Conservation (phyloP, 1,140 invertebrate species). For the Bicyclus anynana region DNA sequence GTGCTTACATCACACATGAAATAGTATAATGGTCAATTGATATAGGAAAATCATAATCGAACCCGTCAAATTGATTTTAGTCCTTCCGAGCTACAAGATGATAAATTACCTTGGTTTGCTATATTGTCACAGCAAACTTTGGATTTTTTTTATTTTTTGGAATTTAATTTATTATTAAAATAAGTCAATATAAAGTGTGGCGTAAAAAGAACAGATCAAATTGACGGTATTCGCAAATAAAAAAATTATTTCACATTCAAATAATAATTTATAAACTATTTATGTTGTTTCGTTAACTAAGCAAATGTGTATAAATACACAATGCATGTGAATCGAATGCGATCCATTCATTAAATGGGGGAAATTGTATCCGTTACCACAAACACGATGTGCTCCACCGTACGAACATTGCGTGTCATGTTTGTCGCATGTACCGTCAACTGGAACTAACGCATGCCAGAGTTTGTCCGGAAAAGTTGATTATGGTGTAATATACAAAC, state of each 20-base stretch:
- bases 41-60: neutral
- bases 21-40: neutral
- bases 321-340: neutral
- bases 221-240: neutral
- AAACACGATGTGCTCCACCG: neutral
- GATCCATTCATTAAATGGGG: constrained; percentile 5
- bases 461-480: neutral
- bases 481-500: neutral
- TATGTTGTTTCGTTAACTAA: too few species aligned
- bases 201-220: neutral
- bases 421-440: neutral
- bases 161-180: too few species aligned
- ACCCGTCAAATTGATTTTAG: neutral
- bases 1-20: neutral
- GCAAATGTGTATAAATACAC: neutral
- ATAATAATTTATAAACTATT: too few species aligned
- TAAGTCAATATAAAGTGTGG: neutral
- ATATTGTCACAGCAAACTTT: too few species aligned
- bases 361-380: constrained; percentile 4
- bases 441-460: neutral
- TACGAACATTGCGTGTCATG: neutral
- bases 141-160: too few species aligned
- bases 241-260: neutral
- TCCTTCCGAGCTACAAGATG: too few species aligned
- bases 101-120: too few species aligned